phyloP scores from a whole-genome alignment of 1,140 invertebrate genomes.

The Uloborus diversus region DNA sequence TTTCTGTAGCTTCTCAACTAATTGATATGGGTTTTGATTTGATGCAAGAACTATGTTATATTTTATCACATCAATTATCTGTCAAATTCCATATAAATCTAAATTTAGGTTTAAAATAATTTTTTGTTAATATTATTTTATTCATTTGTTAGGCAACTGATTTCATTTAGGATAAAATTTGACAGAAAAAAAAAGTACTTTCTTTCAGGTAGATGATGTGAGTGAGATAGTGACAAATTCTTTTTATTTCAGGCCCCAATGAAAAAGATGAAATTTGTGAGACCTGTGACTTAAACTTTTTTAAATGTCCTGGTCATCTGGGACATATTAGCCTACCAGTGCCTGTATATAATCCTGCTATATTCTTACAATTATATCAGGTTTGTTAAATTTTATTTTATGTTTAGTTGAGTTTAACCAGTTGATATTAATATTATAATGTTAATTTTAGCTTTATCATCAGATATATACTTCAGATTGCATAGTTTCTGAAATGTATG shows the following conservation, averaged over 20 bases:
- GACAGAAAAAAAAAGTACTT: background rate
- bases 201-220: background rate
- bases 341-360: constrained; percentile 90
- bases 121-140: background rate
- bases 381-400: constrained; percentile 62
- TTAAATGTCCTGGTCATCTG: constrained; percentile 89
- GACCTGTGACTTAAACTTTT: constrained; percentile 79
- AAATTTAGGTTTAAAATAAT: constrained; percentile 14
- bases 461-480: background rate
- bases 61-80: background rate
- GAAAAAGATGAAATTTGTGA: constrained; percentile 75
- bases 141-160: background rate
- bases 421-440: background rate
- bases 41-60: too few species aligned
- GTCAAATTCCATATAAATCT: background rate
- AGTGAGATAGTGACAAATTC: background rate
- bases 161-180: background rate
- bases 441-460: background rate
- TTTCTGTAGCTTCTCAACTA: too few species aligned
- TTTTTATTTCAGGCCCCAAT: constrained; percentile 64
- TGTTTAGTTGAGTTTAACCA: background rate
- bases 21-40: too few species aligned
- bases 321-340: constrained; percentile 94
- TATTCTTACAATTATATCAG: constrained; percentile 78
- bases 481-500: background rate